Evolutionary conservation across 2,888 invertebrate species (phyloP).

Genomic region (Cerceris rybyensis): DNA sequence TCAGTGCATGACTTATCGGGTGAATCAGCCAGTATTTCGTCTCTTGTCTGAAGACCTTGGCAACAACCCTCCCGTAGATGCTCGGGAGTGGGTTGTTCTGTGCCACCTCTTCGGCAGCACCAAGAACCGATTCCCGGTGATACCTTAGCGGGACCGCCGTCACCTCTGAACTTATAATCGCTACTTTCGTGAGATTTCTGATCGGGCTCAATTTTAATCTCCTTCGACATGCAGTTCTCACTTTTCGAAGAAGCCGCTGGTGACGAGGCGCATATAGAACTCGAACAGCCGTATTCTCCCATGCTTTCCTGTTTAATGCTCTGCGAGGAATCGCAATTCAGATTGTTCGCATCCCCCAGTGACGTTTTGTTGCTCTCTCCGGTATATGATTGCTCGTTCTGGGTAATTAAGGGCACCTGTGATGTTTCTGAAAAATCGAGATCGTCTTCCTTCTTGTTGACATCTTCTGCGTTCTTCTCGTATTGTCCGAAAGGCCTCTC

Average conservation of each 20-base stretch:
- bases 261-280: conserved; percentile 51
- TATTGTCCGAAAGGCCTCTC: conserved; percentile 44
- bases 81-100: conserved; percentile 88
- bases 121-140: conserved; percentile 87
- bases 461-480: conserved; percentile 17
- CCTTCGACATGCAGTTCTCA: conserved; percentile 56
- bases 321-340: conserved; percentile 64
- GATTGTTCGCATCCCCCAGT: conserved; percentile 22
- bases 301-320: conserved; percentile 72
- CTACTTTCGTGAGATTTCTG: conserved; percentile 48
- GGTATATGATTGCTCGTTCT: conserved; percentile 31
- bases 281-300: conserved; percentile 66
- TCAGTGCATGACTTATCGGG: conserved; percentile 74
- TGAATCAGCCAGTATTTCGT: conserved; percentile 86
- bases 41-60: conserved; percentile 88
- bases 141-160: conserved; percentile 87
- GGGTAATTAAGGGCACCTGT: conserved; percentile 31
- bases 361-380: conserved; percentile 29
- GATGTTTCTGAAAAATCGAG: conserved; percentile 57
- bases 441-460: conserved; percentile 50
- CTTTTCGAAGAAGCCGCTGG: conserved; percentile 43
- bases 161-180: conserved; percentile 84
- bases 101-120: conserved; percentile 89
- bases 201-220: conserved; percentile 74
- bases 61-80: conserved; percentile 89